A percentile compares a stretch with the other conserved stretches of the same genome.
These are phyloP conservation scores for Empidonax traillii DNA, from an alignment of 2,113 vertebrate species.

Conservation along the genomic window DNA sequence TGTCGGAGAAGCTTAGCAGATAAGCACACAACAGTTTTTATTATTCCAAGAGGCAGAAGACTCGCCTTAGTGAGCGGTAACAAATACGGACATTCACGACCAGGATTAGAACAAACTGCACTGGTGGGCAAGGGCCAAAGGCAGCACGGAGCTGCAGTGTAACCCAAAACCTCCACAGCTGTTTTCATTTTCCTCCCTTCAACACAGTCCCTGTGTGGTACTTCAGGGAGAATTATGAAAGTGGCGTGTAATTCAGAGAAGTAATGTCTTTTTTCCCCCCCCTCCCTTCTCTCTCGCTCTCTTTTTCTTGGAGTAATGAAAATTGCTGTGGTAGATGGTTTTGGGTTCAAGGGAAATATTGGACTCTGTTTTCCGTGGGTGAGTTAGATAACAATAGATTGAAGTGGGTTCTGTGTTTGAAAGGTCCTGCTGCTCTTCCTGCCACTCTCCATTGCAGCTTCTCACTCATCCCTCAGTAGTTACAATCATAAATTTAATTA, in stretches of 20 bases:
- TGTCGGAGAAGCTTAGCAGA: conserved; percentile 61
- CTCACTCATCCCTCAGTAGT: background rate
- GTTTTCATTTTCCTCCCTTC: conserved; percentile 83
- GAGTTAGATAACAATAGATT: conserved; percentile 20
- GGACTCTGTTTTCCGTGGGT: conserved; percentile 16
- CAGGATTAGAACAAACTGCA: conserved; percentile 75
- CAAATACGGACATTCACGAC: conserved; percentile 73
- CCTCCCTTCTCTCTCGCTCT: background rate
- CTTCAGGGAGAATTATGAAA: conserved; percentile 74
- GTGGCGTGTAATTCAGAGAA: conserved; percentile 75
- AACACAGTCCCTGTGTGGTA: conserved; percentile 78
- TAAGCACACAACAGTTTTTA: conserved; percentile 58
- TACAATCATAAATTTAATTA: background rate
- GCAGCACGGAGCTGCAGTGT: conserved; percentile 71
- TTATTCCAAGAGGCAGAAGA: conserved; percentile 68
- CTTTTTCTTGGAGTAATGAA: conserved; percentile 69
- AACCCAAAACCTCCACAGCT: conserved; percentile 83
- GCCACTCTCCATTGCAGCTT: background rate
- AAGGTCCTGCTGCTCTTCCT: background rate
- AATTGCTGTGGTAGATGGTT: conserved; percentile 68
- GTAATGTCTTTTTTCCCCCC: conserved; percentile 41
- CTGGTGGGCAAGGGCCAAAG: conserved; percentile 78
- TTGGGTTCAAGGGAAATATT: conserved; percentile 54
- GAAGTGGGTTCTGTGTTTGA: background rate
- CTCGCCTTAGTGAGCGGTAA: conserved; percentile 64